Conservation (phyloP, 2,888 invertebrate species). For the Lochmaea capreae region DNA sequence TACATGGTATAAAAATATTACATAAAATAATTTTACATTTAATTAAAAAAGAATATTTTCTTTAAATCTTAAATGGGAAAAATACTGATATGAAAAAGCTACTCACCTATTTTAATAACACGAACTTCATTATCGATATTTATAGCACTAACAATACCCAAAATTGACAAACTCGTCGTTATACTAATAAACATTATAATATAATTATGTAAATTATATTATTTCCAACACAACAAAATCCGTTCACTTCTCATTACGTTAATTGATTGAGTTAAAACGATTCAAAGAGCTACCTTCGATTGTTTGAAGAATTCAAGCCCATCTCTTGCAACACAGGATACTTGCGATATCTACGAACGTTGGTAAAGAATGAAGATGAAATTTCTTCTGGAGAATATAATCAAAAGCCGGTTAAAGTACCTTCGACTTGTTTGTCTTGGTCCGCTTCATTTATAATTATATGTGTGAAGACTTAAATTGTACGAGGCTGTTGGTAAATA, state of each 20-base stretch:
- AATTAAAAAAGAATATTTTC: too few relatives aligned
- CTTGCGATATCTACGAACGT: conserved; percentile 19
- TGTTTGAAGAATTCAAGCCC: conserved; percentile 32
- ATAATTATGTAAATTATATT: conserved; percentile 4
- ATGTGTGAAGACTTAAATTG: not conserved
- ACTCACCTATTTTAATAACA: conserved; percentile 65
- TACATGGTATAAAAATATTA: too few relatives aligned
- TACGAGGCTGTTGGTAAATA: not conserved
- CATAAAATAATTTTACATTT: too few relatives aligned
- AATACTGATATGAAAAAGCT: too few relatives aligned
- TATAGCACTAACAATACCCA: conserved; percentile 55
- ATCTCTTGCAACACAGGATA: conserved; percentile 41
- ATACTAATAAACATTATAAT: conserved; percentile 34
- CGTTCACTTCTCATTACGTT: conserved; percentile 10
- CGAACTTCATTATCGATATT: conserved; percentile 66
- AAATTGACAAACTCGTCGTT: conserved; percentile 48
- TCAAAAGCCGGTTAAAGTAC: conserved; percentile 32
- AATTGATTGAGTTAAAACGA: conserved; percentile 9
- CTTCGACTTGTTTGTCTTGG: conserved; percentile 27
- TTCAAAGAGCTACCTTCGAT: conserved; percentile 27
- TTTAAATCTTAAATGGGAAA: too few relatives aligned
- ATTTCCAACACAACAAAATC: not conserved
- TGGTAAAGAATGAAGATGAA: conserved; percentile 27
- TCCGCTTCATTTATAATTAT: conserved; percentile 23
- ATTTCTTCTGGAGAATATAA: conserved; percentile 9